A percentile compares a stretch with the other conserved stretches of the same genome.
These are phyloP conservation scores for Phalloptychus januarius DNA, from an alignment of 2,797 vertebrate genomes.

Conservation along the genomic window DNA sequence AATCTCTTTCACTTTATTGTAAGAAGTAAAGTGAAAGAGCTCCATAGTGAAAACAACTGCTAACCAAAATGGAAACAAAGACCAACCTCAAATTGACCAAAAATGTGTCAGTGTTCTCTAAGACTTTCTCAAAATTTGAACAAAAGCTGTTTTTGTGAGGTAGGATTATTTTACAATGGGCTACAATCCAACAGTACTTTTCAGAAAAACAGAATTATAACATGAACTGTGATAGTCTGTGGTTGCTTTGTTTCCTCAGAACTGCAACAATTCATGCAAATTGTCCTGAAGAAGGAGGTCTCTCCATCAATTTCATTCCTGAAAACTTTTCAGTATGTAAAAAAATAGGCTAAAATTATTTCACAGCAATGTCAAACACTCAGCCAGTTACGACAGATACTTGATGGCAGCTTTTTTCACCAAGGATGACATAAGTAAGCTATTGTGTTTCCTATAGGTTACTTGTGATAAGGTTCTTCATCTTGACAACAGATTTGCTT, in stretches of 20 bases:
- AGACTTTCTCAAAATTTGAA: background rate
- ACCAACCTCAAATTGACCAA: background rate
- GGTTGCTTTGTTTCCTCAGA: background rate
- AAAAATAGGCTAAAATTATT: background rate
- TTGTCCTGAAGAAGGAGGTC: background rate
- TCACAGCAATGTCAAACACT: background rate
- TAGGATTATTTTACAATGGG: background rate
- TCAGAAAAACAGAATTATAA: background rate
- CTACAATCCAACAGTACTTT: background rate
- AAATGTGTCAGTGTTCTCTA: background rate
- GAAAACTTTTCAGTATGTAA: background rate
- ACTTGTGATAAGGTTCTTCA: background rate
- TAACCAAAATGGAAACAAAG: background rate
- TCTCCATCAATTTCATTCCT: background rate
- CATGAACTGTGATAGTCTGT: background rate
- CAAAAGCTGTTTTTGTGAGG: background rate
- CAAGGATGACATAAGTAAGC: background rate
- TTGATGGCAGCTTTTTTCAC: background rate
- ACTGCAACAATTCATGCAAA: background rate
- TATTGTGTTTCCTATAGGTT: background rate
- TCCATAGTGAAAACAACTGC: background rate
- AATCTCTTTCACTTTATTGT: too few relatives aligned
- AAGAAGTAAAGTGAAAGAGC: background rate
- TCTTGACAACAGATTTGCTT: background rate
- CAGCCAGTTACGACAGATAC: background rate